phyloP scores from a whole-genome alignment of 2,113 vertebrate genomes.

The Platysteira castanea region DNA sequence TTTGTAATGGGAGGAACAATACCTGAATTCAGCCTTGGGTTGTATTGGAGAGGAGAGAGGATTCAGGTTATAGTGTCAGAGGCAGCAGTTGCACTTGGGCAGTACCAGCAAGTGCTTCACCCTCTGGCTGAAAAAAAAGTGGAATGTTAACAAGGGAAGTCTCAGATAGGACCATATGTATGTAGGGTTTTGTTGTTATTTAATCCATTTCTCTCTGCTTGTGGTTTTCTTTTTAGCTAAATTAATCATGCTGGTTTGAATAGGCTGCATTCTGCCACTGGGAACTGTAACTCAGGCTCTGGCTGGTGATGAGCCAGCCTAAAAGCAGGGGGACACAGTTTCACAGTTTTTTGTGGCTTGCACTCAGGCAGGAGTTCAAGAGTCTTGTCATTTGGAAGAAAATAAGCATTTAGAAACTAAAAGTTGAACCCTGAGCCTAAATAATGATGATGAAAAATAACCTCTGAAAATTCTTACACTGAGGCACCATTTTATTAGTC shows the following conservation, averaged over 20 bases:
- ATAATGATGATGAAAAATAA: neutral
- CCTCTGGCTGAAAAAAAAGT: constrained; percentile 22
- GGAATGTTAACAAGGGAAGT: constrained; percentile 60
- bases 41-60: constrained; percentile 8
- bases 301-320: constrained; percentile 21
- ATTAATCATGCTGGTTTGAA: constrained; percentile 50
- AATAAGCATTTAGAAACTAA: neutral
- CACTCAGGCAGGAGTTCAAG: neutral
- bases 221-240: constrained; percentile 45
- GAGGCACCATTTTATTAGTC: neutral
- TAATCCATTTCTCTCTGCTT: constrained; percentile 59
- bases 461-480: neutral
- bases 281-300: neutral
- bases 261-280: constrained; percentile 18
- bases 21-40: constrained; percentile 50
- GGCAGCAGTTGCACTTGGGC: neutral
- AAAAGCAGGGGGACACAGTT: neutral
- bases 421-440: neutral
- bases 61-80: constrained; percentile 44
- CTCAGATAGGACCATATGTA: constrained; percentile 35
- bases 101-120: constrained; percentile 20
- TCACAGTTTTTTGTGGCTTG: neutral
- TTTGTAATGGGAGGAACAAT: constrained; percentile 49
- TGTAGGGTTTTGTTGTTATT: constrained; percentile 42
- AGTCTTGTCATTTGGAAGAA: neutral